phyloP scores from a whole-genome alignment of 2,888 invertebrate species.

The Blera fallax region DNA sequence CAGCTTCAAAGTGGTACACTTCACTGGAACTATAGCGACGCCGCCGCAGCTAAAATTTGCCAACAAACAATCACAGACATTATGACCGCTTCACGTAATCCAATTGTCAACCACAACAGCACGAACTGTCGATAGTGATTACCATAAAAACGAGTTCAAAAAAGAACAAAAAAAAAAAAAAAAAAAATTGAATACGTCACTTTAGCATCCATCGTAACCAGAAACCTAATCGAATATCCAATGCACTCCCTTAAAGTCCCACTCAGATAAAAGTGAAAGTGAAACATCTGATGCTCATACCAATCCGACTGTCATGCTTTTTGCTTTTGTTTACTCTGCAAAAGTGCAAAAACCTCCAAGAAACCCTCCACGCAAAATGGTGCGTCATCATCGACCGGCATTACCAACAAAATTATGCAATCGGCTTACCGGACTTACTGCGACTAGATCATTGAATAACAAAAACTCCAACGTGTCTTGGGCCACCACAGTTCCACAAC shows the following conservation, averaged over 20 bases:
- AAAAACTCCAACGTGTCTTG: conserved; percentile 13
- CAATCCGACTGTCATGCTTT: not conserved
- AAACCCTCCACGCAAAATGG: conserved; percentile 25
- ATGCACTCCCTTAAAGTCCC: conserved; percentile 26
- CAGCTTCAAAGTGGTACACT: not conserved
- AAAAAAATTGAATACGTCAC: not conserved
- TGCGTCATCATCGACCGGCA: conserved; percentile 61
- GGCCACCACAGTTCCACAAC: not conserved
- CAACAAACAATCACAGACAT: not conserved
- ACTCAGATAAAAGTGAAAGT: conserved; percentile 60
- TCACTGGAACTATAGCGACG: not conserved
- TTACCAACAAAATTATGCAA: conserved; percentile 63
- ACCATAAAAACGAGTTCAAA: not conserved
- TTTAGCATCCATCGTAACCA: conserved; percentile 13
- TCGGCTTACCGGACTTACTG: conserved; percentile 33
- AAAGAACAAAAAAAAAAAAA: no score
- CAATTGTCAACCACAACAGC: conserved; percentile 11
- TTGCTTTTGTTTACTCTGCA: conserved; percentile 25
- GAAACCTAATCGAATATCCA: not conserved
- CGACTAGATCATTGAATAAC: conserved; percentile 47
- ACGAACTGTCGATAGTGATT: conserved; percentile 15
- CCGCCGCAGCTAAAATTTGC: not conserved
- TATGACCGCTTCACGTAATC: conserved; percentile 20
- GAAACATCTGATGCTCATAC: not conserved
- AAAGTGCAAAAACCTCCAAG: conserved; percentile 63